phyloP scores from a whole-genome alignment of 2,888 invertebrate genomes.

The Xanthia togata region DNA sequence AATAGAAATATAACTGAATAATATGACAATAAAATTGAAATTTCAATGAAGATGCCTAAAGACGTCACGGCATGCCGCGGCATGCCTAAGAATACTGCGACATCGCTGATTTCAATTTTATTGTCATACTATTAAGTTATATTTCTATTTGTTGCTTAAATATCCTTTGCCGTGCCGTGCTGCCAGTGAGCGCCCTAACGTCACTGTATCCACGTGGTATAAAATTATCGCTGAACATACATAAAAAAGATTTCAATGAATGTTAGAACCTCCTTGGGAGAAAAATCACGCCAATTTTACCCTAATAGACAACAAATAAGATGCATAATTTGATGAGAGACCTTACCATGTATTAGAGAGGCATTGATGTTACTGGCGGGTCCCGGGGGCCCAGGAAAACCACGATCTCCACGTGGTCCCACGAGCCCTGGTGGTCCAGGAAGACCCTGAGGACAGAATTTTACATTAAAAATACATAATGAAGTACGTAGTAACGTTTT shows the following conservation, averaged over 20 bases:
- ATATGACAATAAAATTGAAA: too few relatives aligned
- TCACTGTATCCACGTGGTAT: not conserved
- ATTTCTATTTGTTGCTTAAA: too few relatives aligned
- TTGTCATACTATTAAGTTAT: too few relatives aligned
- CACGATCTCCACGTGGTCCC: constrained; percentile 83
- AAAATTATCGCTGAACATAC: not conserved
- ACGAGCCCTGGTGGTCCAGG: constrained; percentile 87
- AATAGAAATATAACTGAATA: too few relatives aligned
- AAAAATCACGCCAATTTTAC: too few relatives aligned
- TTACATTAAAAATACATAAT: not conserved
- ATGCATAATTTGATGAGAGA: not conserved
- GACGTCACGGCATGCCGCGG: too few relatives aligned
- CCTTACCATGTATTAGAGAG: constrained; percentile 76
- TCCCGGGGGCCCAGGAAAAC: constrained; percentile 80
- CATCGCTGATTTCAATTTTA: too few relatives aligned
- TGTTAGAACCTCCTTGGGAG: not conserved
- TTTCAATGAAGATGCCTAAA: too few relatives aligned
- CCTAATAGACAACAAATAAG: not conserved
- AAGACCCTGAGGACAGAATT: constrained; percentile 66
- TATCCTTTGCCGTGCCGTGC: too few relatives aligned
- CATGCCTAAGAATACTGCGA: too few relatives aligned
- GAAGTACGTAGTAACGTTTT: not conserved
- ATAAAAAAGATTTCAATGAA: not conserved
- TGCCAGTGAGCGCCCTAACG: too few relatives aligned
- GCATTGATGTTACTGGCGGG: constrained; percentile 77